Evolutionary conservation across 2,888 invertebrate species (phyloP), one percentile per base, ranked within the genome.

Genomic region (Pomacea canaliculata): DNA sequence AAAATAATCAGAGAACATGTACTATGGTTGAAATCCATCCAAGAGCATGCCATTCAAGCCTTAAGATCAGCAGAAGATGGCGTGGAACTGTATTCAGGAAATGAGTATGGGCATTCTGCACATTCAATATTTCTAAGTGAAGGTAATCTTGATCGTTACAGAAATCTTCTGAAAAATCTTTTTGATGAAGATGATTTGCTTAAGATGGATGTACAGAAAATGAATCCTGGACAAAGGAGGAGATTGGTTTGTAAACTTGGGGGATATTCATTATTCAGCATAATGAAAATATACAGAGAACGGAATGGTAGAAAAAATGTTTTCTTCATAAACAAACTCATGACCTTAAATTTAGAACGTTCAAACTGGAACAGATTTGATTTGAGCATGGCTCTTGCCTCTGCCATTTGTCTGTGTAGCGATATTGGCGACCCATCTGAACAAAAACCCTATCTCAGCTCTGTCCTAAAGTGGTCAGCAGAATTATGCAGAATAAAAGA

Each of bases 361-460:
- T 65, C 73, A 7, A 23, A 66, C 13, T 12, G 23, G 27, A 63
- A 63, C n/a, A n/a, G 27, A 19, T 51, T 18, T 16, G 66, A 73
- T 46, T 37, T 66, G 7, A 66, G 51, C 37, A 73, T 73, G 73
- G 73, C 73, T 7, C 37, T 73, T 65, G 66, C 73, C n/a, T 73
- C 73, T 13, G 73, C 56, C 56, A 23, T 73, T 3, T 63, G 49
- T 37, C 67, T 73, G 7, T 19, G 46, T 7, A 56, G 73, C 10
- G n/a, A 56, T 19, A 37, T 65, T 27, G 66, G n/a, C n/a, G 23
- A 46, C n/a, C 13, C 68, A 16, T 49, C 1, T 13, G 7, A 37
- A 19, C 18, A 19, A 9, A 49, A 12, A n/a, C 16, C 9, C 12
- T 19, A 73, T 1, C 27, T 63, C 56, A 59, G 16, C 19, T 27